Evolutionary conservation across 2,113 vertebrate genomes (phyloP).

Genomic region (Cyprinodon variegatus): DNA sequence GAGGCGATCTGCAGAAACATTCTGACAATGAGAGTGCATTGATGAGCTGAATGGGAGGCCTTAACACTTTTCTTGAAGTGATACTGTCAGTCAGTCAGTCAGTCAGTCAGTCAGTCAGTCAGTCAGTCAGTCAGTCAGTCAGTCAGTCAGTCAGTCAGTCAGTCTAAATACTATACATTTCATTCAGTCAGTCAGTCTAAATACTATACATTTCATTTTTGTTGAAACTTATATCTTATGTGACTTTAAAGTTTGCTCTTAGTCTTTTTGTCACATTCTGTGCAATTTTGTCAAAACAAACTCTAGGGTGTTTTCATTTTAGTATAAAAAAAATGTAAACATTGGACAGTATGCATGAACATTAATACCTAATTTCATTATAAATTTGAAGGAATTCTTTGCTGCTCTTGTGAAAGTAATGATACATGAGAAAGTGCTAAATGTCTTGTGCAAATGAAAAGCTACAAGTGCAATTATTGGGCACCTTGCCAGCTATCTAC

Average conservation of each 20-base stretch:
- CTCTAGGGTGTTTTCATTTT: background rate
- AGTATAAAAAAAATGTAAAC: background rate
- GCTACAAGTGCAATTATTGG: no score
- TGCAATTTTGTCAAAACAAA: background rate
- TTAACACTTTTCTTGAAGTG: constrained; percentile 29
- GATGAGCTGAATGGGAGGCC: constrained; percentile 55
- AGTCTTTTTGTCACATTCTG: constrained; percentile 10
- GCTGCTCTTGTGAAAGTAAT: no score
- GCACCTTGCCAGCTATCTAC: no score
- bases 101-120: background rate
- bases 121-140: no score
- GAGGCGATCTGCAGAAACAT: constrained; percentile 73
- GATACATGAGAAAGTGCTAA: no score
- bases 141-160: background rate
- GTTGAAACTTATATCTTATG: background rate
- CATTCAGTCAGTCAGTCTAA: background rate
- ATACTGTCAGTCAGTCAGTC: background rate
- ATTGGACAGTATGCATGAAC: background rate
- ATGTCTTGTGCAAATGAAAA: no score
- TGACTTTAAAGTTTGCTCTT: constrained; percentile 6
- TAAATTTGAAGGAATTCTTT: no score
- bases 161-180: constrained; percentile 6
- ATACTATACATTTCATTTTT: background rate
- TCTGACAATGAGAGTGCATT: constrained; percentile 75
- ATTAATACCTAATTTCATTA: background rate